Evolutionary conservation across 2,797 vertebrate species (phyloP).

Genomic region (Sorex maritimensis): DNA sequence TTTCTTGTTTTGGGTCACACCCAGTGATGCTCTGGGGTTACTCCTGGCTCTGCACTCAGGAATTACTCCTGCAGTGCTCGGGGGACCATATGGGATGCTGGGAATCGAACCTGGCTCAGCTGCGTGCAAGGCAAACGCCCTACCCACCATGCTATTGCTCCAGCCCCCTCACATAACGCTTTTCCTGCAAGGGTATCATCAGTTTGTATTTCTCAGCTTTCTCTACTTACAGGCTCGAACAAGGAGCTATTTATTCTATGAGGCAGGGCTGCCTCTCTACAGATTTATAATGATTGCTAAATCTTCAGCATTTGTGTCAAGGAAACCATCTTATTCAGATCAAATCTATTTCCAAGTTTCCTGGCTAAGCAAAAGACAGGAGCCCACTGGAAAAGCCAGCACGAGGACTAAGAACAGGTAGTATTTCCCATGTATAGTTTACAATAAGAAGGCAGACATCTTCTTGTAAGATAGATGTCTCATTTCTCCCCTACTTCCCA

Average conservation of each 20-base stretch:
- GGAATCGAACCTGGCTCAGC: no score
- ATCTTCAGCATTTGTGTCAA: constrained; percentile 14
- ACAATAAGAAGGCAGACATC: not conserved
- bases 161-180: no score
- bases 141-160: no score
- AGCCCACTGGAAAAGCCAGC: not conserved
- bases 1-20: no score
- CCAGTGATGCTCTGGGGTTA: no score
- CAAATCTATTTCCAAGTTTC: not conserved
- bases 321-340: constrained; percentile 27
- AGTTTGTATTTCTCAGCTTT: not conserved
- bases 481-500: not conserved
- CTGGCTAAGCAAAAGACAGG: not conserved
- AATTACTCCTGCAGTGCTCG: no score
- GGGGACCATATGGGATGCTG: no score
- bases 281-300: not conserved
- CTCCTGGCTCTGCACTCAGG: no score
- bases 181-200: not conserved
- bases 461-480: not conserved
- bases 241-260: constrained; percentile 26
- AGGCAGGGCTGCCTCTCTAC: not conserved
- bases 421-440: not conserved
- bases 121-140: no score
- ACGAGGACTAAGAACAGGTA: not conserved
- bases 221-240: not conserved